Base-by-base conservation (phyloP, 2,113 vertebrate genomes). In the Gorsachius goisagi region DNA sequence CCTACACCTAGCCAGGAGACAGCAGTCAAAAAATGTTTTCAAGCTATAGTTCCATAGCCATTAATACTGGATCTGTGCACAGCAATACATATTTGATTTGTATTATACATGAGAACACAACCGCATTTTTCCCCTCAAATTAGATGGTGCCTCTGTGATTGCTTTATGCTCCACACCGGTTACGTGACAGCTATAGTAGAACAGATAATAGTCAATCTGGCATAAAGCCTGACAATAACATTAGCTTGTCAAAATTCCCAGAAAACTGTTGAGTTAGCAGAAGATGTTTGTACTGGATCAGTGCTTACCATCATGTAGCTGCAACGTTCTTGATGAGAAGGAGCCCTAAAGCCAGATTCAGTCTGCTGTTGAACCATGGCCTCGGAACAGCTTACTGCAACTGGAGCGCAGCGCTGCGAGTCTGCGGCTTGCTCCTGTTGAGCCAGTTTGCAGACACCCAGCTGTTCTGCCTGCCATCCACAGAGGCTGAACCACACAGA, bases 161-260 rank as follows among this genome's bases (percentile, higher is more conserved):
- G 24, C 24, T 93, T 92, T 53, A 37, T 69, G 63, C 79, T 80
- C 35, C 60, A 37, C 53, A 8, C 45, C 17, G 32, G 79, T 76
- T 95, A 67, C 75, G 55, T 37, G 75, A 84, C 76, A 88, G 67
- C 59, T 69, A 66, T 3, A 47, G 80, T 3, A 47, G 39, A 83
- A 81, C 19, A 77, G 79, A 63, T 71, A 85, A 80, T 27, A 91
- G 58, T 52, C 78, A 73, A 69, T 44, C 83, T 80, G 68, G 86
- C 82, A 90, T 59, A 69, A 90, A 89, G 83, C 68, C 86, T 66
- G 76, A 83, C 75, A 80, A 77, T 41, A 90, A 92, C 0, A 3
- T 77, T 92, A 77, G 88, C 83, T 90, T 95, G 83, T 71, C 79
- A 81, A 71, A 95, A 93, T 84, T 90, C 72, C 76, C 83, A 84